Conservation (phyloP, 2,113 vertebrate species). For the Bungarus multicinctus region DNA sequence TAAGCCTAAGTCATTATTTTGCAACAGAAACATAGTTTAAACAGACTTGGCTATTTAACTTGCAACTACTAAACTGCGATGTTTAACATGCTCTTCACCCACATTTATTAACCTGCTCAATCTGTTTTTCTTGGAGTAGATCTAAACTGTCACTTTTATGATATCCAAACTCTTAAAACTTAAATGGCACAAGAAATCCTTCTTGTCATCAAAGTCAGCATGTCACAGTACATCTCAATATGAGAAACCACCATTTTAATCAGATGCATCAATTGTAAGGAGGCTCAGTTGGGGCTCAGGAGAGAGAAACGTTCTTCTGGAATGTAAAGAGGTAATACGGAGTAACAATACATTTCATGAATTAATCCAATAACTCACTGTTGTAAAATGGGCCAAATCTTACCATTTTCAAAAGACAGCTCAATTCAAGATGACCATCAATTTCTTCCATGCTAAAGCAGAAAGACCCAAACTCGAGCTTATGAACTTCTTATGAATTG, state of each 20-base stretch:
- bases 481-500: slow-evolving; percentile 14
- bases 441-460: slow-evolving; percentile 55
- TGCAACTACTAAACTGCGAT: slow-evolving; percentile 27
- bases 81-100: slow-evolving; percentile 36
- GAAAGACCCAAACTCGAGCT: slow-evolving; percentile 53
- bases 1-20: slow-evolving; percentile 71
- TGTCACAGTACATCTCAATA: slow-evolving; percentile 77
- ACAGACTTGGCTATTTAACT: slow-evolving; percentile 37
- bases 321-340: slow-evolving; percentile 74
- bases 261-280: slow-evolving; percentile 62
- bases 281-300: slow-evolving; percentile 67
- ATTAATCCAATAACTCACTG: slow-evolving; percentile 68
- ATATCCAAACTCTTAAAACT: slow-evolving; percentile 45
- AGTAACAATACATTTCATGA: slow-evolving; percentile 61
- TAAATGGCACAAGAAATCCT: slow-evolving; percentile 72
- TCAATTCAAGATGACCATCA: slow-evolving; percentile 63
- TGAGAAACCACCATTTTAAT: slow-evolving; percentile 76
- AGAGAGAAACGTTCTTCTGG: slow-evolving; percentile 70
- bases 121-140: slow-evolving; percentile 42
- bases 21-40: slow-evolving; percentile 57
- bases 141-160: slow-evolving; percentile 45
- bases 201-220: slow-evolving; percentile 64
- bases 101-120: slow-evolving; percentile 33
- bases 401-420: slow-evolving; percentile 71
- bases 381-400: slow-evolving; percentile 68